Base-by-base conservation (phyloP, 1,140 invertebrate species). In the Metaphire vulgaris region DNA sequence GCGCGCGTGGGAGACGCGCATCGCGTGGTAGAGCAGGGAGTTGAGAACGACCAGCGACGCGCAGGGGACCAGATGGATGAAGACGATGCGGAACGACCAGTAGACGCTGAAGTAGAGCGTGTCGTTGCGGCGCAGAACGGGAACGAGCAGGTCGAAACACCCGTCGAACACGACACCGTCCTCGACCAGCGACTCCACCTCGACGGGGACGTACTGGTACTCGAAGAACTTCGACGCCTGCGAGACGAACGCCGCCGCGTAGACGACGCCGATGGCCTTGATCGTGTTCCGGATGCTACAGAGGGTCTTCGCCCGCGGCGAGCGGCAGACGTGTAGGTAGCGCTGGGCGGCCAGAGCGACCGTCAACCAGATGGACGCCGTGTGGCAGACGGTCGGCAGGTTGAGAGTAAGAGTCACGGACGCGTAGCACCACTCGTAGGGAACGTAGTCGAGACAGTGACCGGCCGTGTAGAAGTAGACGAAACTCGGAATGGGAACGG, bases 291-390 rank as follows among this genome's bases (percentile, higher is more conserved):
- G 90, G n/a, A 81, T 74, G 0, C 94, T 97, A 86, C 95, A 98
- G 31, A 96, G 88, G 0, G 91, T 92, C 73, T 92, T 89, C 0
- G 94, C 94, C 76, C 90, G 89, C 2, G 97, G 88, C 0, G 95
- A 94, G 85, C 96, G 93, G 84, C 95, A 97, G 0, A 98, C 96
- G 0, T 95, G 94, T 56, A 98, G 92, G 87, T 95, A 98, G 69
- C 96, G 89, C 85, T 99, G 96, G 77, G 96, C 88, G 0, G 96
- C 97, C n/a, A 98, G 95, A 0, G 93, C 93, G 65, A 98, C 89
- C 0, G 96, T 98, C 79, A 97, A 89, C 88, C 97, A 99, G 68
- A 94, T 93, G 78, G 92, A 93, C 67, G 96, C 94, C 26, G 94
- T 84, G 15, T 83, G 80, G 73, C 81, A 84, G 6, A 78, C 81